Evolutionary conservation across 2,888 invertebrate genomes (phyloP), one percentile per base, ranked within the genome.

Genomic region (Helicoverpa assulta): DNA sequence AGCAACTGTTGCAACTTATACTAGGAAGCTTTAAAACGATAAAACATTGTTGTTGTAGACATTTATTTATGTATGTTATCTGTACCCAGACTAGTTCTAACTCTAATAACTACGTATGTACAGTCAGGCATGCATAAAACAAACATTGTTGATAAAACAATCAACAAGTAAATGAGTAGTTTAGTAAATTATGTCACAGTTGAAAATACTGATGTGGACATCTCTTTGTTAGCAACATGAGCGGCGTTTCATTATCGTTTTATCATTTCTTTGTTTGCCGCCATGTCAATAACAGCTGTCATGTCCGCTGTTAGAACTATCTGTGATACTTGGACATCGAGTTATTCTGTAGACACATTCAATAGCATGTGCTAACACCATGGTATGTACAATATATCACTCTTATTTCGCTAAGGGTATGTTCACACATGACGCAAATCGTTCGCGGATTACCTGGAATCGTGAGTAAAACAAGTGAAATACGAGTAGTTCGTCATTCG

Each of bases 231-330:
- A 58, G 33, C 33, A 72, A 67, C 69, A 75, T 63, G 70, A 70
- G 66, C 62, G 70, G 59, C 63, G 66, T 78, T 81, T 76, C 73
- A 85, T 79, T 84, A 82, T 83, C 71, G 68, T 78, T 80, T 79
- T 82, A 85, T 82, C 79, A 77, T 69, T 79, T 79, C 81, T 86
- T 84, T 87, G 85, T 78, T 67, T 85, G 77, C 72, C 66, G 70
- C 61, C 70, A 59, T 62, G 76, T 73, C 78, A 76, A 62, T 76
- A 68, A 65, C 72, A 74, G 78, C 70, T 80, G 76, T 66, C 79
- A 76, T 56, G 53, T 43, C 58, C 29, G 33, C 56, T 54, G 18
- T 61, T 70, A 76, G 56, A 66, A 67, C 64, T 70, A 75, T 73
- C 61, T 61, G 59, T 54, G 37, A 64, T 43, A 68, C 67, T 53